These are phyloP conservation scores for Lophochroa leadbeateri DNA, from an alignment of 2,113 vertebrate genomes.

Conservation along the genomic window DNA sequence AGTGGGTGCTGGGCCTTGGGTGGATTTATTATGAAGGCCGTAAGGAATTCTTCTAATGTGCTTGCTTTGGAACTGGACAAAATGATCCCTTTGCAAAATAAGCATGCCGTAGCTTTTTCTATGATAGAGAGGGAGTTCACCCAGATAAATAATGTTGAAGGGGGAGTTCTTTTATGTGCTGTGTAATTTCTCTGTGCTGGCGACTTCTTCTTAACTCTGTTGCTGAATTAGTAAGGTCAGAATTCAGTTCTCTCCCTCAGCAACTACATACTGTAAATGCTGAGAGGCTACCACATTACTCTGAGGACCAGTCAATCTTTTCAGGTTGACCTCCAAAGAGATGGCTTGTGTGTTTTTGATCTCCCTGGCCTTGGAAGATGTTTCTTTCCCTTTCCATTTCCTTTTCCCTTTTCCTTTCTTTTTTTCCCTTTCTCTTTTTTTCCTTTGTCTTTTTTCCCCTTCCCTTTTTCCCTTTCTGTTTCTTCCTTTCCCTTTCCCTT, in stretches of 20 bases:
- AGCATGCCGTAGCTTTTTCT: conserved; percentile 51
- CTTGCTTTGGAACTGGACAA: conserved; percentile 78
- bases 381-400: background rate
- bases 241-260: conserved; percentile 46
- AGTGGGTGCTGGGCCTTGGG: conserved; percentile 63
- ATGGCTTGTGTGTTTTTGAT: conserved; percentile 25
- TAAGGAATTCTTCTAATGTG: conserved; percentile 73
- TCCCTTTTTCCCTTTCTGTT: background rate
- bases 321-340: conserved; percentile 43
- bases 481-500: background rate
- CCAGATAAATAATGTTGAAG: conserved; percentile 74
- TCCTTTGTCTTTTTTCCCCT: background rate
- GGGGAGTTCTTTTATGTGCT: conserved; percentile 48
- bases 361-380: background rate
- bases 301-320: conserved; percentile 46
- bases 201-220: conserved; percentile 48
- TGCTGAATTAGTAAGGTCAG: conserved; percentile 11
- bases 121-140: conserved; percentile 60
- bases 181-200: conserved; percentile 24
- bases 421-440: background rate
- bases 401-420: background rate
- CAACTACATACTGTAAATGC: conserved; percentile 16
- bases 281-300: conserved; percentile 45
- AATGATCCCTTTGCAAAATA: conserved; percentile 75
- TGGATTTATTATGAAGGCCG: conserved; percentile 76